Evolutionary conservation across 2,888 invertebrate genomes (phyloP).

Genomic region (Ryuthela nishihirai): DNA sequence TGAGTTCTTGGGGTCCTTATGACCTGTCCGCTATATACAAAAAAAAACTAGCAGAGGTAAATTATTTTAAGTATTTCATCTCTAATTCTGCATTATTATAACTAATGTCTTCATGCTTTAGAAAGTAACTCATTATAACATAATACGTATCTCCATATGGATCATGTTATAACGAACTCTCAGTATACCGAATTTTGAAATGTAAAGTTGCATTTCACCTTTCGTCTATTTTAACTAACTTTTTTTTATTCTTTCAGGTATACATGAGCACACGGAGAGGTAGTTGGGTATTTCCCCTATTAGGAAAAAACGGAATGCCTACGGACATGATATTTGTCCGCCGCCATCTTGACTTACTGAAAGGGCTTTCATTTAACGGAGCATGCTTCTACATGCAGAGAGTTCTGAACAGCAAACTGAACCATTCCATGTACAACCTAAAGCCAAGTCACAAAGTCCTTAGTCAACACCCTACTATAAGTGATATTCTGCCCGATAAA

Average conservation of each 20-base stretch:
- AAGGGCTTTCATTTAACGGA: conserved; percentile 17
- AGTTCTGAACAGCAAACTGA: conserved; percentile 46
- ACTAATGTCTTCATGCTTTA: no score
- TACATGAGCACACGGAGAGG: conserved; percentile 54
- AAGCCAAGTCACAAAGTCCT: conserved; percentile 49
- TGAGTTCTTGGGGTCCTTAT: no score
- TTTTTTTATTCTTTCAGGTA: conserved; percentile 45
- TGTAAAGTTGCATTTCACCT: neutral
- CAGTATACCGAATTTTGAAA: no score
- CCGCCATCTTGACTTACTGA: conserved; percentile 17
- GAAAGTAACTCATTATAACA: neutral
- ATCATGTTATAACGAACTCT: no score
- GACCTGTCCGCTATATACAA: no score
- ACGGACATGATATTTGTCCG: conserved; percentile 44
- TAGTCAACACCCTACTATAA: conserved; percentile 46
- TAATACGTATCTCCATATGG: no score
- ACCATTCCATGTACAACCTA: conserved; percentile 52
- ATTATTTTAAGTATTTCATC: no score
- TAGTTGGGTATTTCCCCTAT: conserved; percentile 54
- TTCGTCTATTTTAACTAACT: neutral
- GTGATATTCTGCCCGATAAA: conserved; percentile 53
- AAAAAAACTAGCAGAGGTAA: no score
- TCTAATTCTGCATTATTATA: no score
- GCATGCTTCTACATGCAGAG: conserved; percentile 16
- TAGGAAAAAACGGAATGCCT: conserved; percentile 51